Evolutionary conservation across 2,797 vertebrate genomes (phyloP), one percentile per base, ranked within the genome.

Genomic region (Poecilia gillii): DNA sequence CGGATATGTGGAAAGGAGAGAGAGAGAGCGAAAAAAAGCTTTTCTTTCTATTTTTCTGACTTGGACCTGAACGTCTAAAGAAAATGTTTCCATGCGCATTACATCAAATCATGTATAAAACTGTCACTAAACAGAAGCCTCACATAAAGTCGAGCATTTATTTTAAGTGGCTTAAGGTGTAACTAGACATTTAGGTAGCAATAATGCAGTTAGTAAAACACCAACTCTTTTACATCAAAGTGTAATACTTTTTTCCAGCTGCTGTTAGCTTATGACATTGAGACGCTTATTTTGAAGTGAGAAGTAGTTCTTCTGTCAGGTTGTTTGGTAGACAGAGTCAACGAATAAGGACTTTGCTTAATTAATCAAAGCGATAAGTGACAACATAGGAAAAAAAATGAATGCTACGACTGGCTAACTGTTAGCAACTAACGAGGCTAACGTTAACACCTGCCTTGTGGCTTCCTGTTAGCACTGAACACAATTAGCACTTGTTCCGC

Each of bases 21-120:
- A 41, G 39, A 41, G 39, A 41, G 39, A 91, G 75, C 31, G 91
- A 84, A 84, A 89, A 47, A 92, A 93, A 82, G 79, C 78, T 76
- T 92, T 92, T 90, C 91, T 88, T 85, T 88, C 85, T 91, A 87
- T 90, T 68, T 87, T 84, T 81, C 82, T 91, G 92, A 93, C 90
- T 89, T 88, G 87, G 86, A 92, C 33, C 28, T 62, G 91, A 91
- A 87, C 85, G 83, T 91, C 76, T 85, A 76, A 70, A 73, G 78
- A 93, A 89, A 91, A 83, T 83, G 82, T 89, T 73, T 82, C 75
- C 83, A 90, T 87, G 84, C 25, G 25, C 13, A 75, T 31, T 25
- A 46, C 78, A 90, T 93, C 85, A 89, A 81, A 75, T 46, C 75
- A 53, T 89, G 88, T 87, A 89, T 86, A 74, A 84, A 83, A 84